Percentiles rank a stretch among this genome's conserved stretches.
These are phyloP conservation scores for Trichosurus vulpecula DNA, from an alignment of 2,797 vertebrate species.

Conservation along the genomic window DNA sequence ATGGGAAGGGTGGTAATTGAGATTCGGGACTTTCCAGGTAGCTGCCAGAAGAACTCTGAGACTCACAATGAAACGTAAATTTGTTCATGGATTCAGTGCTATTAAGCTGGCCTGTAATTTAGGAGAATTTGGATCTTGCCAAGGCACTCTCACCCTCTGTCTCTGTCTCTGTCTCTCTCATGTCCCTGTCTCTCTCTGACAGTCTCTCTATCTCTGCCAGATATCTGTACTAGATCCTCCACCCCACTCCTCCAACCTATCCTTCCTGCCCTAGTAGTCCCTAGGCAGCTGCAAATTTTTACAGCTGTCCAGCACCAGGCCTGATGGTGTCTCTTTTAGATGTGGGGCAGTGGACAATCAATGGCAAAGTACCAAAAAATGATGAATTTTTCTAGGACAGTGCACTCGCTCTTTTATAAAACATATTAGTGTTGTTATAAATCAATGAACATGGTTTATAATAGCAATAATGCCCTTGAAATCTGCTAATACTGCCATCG, in stretches of 20 bases:
- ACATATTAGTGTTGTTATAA: slow-evolving; percentile 86
- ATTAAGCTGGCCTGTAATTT: background rate
- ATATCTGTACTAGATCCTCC: background rate
- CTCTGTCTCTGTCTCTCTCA: background rate
- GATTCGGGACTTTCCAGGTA: background rate
- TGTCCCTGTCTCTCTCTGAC: background rate
- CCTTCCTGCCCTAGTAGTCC: background rate
- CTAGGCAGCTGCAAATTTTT: background rate
- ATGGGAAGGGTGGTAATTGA: slow-evolving; percentile 1
- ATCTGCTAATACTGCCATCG: slow-evolving; percentile 82
- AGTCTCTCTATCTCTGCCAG: rapidly evolving
- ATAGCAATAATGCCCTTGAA: slow-evolving; percentile 86
- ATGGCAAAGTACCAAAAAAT: slow-evolving; percentile 74
- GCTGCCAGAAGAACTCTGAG: background rate
- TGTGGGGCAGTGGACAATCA: slow-evolving; percentile 61
- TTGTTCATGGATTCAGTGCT: background rate
- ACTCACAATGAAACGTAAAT: background rate
- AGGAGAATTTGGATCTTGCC: background rate
- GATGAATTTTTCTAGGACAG: slow-evolving; percentile 83
- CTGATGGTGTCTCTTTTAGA: slow-evolving; percentile 48
- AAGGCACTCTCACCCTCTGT: background rate
- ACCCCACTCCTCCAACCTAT: background rate
- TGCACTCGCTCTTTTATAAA: slow-evolving; percentile 82
- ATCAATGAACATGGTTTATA: slow-evolving; percentile 86
- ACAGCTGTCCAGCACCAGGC: slow-evolving; percentile 31